A percentile compares a stretch with the other conserved stretches of the same genome.
Conservation (phyloP, 2,797 vertebrate genomes). For the Sebastes vulpes region DNA sequence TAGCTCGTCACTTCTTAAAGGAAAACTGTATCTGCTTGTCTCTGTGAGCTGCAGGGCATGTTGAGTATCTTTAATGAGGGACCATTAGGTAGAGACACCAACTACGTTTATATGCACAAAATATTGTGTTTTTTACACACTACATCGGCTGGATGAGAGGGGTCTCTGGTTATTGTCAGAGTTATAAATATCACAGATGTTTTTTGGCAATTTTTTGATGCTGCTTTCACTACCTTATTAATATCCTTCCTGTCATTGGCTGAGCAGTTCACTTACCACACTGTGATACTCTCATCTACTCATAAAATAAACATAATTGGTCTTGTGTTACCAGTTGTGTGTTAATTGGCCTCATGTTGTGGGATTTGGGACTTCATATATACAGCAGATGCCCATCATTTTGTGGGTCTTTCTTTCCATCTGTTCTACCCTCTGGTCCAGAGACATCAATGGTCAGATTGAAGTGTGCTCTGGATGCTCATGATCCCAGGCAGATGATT, state of each 20-base stretch:
- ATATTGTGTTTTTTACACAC: background rate
- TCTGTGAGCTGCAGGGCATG: background rate
- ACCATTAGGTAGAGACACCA: rapidly evolving
- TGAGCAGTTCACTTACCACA: background rate
- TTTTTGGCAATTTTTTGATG: background rate
- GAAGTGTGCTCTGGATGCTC: background rate
- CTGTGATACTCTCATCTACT: background rate
- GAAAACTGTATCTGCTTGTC: background rate
- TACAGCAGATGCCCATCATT: background rate
- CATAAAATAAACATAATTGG: background rate
- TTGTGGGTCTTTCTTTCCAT: background rate
- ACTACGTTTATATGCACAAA: background rate
- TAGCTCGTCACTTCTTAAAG: background rate
- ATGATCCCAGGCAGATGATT: background rate
- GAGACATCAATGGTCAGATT: background rate
- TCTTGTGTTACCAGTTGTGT: background rate
- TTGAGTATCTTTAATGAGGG: background rate
- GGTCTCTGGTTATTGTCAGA: background rate
- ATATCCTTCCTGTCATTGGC: background rate
- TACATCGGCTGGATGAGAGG: rapidly evolving
- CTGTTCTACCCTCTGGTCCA: background rate
- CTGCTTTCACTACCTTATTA: background rate
- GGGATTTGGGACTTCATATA: background rate
- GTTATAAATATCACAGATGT: background rate
- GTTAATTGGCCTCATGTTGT: background rate